A percentile compares a stretch with the other conserved stretches of the same genome.
These are phyloP conservation scores for Habrosyne pyritoides DNA, from an alignment of 2,888 invertebrate species.

Conservation along the genomic window DNA sequence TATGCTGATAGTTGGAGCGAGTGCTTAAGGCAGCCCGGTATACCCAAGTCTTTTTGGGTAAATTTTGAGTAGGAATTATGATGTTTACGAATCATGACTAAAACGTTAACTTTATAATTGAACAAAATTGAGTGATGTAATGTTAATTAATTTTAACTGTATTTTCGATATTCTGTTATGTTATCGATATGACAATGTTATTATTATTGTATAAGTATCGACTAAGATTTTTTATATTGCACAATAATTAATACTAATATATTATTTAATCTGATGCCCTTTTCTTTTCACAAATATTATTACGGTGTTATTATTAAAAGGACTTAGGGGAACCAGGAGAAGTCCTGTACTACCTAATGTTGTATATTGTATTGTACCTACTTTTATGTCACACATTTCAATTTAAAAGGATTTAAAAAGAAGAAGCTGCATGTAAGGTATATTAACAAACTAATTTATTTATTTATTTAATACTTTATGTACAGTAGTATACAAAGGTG, in stretches of 20 bases:
- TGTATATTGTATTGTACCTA: too few species aligned
- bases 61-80: slow-evolving; percentile 75
- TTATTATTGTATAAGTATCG: background rate
- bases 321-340: too few species aligned
- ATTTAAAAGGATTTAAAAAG: too few species aligned
- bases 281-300: background rate
- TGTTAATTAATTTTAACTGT: background rate
- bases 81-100: slow-evolving; percentile 25
- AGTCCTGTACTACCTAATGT: too few species aligned
- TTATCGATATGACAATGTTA: slow-evolving; percentile 6
- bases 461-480: too few species aligned
- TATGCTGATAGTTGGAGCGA: slow-evolving; percentile 85
- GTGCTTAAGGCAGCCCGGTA: slow-evolving; percentile 80
- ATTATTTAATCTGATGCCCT: background rate
- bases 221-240: slow-evolving; percentile 5
- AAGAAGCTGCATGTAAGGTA: too few species aligned
- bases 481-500: too few species aligned
- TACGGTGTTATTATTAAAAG: too few species aligned
- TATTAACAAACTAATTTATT: too few species aligned
- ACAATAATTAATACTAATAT: background rate
- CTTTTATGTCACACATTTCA: too few species aligned
- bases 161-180: background rate
- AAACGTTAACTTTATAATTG: background rate
- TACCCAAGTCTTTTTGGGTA: slow-evolving; percentile 84
- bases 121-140: background rate